Base-by-base conservation (phyloP, 2,888 invertebrate species). In the Cosmorhoe ocellata region DNA sequence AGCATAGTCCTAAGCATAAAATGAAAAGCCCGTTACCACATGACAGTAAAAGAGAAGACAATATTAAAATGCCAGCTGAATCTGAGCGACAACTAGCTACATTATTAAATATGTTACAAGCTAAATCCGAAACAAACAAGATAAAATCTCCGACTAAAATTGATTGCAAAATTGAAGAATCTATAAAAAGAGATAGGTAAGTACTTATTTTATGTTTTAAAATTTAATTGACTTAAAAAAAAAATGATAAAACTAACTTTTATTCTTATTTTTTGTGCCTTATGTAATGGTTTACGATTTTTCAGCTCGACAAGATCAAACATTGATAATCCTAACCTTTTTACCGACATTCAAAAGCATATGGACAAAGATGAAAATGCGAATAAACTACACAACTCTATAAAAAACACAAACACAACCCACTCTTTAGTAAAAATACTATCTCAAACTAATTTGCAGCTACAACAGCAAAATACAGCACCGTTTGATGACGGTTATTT, bases 1-100 rank as follows among this genome's bases (percentile, higher is more conserved):
- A 70, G 43, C 54, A 58, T 11, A 63, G 59, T 36, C 58, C 63
- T 44, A 56, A 63, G 34, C 22, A 18, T 22, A 46, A 49, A 7
- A 51, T 45, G 6, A 31, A 39, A 12, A 44, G 39, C 5, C 43
- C 50, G 10, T n/a, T 22, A 13, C 28, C 40, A 9, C 32, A 44
- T 46, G 31, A 40, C 4, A 48, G 30, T 18, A 53, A 39, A 50
- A 28, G 10, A 4, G 38, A 28, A 51, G 31, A 49, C 2, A 36
- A 12, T 28, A 33, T 18, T 10, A 49, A 39, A 38, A 44, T n/a
- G 9, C 7, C 26, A 12, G 3, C 14, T 18, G 26, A 43, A 33
- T 30, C 26, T 9, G 11, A 42, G 14, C 22, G 33, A 0, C 46
- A 46, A 11, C 24, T 30, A 11, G 38, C 46, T 0, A 46, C 10